These are phyloP conservation scores for Pampusana beccarii DNA, from an alignment of 2,113 vertebrate genomes.

Conservation along the genomic window DNA sequence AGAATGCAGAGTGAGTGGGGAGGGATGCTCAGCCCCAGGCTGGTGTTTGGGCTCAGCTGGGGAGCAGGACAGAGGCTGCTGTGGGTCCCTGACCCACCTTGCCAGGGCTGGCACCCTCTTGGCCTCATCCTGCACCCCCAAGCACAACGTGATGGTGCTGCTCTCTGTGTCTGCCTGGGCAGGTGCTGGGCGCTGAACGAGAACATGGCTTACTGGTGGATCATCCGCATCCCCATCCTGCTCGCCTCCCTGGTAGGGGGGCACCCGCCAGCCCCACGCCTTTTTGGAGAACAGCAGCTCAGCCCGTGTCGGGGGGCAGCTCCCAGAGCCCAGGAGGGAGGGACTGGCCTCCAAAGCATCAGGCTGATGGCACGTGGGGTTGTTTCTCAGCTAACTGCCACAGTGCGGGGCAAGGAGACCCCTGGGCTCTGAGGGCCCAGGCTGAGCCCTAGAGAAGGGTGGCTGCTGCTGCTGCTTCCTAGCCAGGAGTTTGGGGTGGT, in stretches of 20 bases:
- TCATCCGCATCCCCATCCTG: slow-evolving; percentile 84
- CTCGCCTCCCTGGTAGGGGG: slow-evolving; percentile 78
- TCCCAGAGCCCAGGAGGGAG: neutral
- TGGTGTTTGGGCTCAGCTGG: rapidly evolving
- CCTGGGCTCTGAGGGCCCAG: no score
- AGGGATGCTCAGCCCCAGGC: neutral
- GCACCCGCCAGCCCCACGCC: neutral
- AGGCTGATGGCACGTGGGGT: rapidly evolving
- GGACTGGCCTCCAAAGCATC: neutral
- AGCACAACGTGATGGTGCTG: neutral
- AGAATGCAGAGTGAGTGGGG: slow-evolving; percentile 81
- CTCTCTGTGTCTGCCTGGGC: neutral
- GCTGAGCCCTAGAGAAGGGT: neutral
- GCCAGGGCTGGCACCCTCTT: neutral
- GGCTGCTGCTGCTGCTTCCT: neutral
- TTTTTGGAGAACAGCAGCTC: neutral
- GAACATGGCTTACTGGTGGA: slow-evolving; percentile 90
- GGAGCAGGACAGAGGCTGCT: neutral
- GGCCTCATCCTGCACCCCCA: neutral
- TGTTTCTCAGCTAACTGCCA: neutral
- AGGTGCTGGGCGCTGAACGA: slow-evolving; percentile 86
- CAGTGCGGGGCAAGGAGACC: neutral
- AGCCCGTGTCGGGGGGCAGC: neutral
- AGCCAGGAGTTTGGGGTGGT: neutral
- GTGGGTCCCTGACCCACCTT: neutral